Percentiles rank a stretch among this genome's conserved stretches.
phyloP scores from a whole-genome alignment of 2,113 vertebrate species.

The Boulengeromyrus knoepffleri region DNA sequence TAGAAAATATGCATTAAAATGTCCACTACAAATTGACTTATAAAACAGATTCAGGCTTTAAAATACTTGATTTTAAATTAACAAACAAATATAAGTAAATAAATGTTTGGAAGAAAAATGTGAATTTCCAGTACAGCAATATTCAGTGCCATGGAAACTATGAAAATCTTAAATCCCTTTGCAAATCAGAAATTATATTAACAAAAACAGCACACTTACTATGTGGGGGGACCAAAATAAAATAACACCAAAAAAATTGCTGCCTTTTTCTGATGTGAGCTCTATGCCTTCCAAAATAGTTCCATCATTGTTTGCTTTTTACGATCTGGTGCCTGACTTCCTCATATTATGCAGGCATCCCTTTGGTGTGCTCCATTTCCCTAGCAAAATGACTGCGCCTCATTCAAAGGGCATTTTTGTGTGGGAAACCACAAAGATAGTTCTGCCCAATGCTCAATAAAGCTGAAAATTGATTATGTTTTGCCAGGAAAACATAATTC shows the following conservation, averaged over 20 bases:
- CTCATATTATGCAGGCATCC: conserved; percentile 37
- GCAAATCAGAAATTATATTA: conserved; percentile 9
- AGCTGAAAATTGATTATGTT: conserved; percentile 29
- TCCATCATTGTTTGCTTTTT: conserved; percentile 27
- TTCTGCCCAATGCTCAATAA: conserved; percentile 26
- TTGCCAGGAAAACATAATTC: conserved; percentile 37
- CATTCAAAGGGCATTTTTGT: conserved; percentile 28
- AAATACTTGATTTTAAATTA: neutral
- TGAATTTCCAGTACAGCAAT: neutral
- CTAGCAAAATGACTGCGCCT: conserved; percentile 22
- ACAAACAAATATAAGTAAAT: neutral
- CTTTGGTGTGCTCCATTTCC: conserved; percentile 32
- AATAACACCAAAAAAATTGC: conserved; percentile 18
- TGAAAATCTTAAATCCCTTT: neutral
- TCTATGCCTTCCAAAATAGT: conserved; percentile 25
- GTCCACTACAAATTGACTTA: neutral
- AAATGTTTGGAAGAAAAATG: neutral
- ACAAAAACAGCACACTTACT: conserved; percentile 3
- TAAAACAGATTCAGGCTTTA: neutral
- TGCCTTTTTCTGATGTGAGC: conserved; percentile 2
- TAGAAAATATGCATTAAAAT: neutral
- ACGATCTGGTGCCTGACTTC: conserved; percentile 35
- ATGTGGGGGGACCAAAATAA: neutral
- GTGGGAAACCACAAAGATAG: conserved; percentile 35
- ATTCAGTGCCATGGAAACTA: neutral